Evolutionary conservation across 2,113 vertebrate species (phyloP).

Genomic region (Pomatorhinus ruficollis): DNA sequence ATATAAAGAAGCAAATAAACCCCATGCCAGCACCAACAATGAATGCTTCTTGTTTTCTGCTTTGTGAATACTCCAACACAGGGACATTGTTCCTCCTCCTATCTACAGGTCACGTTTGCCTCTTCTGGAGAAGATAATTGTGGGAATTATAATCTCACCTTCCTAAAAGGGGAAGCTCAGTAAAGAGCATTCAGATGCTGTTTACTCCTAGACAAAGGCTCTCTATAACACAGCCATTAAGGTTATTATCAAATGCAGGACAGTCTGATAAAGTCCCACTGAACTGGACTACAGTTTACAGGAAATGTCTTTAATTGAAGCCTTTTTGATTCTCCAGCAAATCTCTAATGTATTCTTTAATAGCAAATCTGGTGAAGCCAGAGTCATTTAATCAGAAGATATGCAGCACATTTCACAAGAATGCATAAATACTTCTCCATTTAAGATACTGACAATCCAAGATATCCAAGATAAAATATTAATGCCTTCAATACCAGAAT

Average conservation of each 20-base stretch:
- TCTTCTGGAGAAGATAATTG: background rate
- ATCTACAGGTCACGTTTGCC: background rate
- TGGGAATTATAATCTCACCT: background rate
- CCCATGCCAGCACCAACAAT: background rate
- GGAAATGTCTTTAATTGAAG: background rate
- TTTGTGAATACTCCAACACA: background rate
- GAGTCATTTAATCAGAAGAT: background rate
- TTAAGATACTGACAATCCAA: background rate
- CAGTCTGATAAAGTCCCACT: background rate
- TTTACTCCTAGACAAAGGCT: background rate
- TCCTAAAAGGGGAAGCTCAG: background rate
- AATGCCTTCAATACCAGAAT: background rate
- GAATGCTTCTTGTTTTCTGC: background rate
- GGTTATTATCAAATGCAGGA: background rate
- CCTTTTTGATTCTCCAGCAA: background rate
- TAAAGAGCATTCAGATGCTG: background rate
- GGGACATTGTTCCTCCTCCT: background rate
- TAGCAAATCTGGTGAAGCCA: background rate
- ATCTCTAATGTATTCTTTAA: background rate
- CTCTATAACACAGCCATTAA: background rate
- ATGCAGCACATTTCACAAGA: background rate
- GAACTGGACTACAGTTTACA: background rate
- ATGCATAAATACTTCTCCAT: background rate
- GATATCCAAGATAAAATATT: background rate
- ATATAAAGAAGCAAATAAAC: background rate